Evolutionary conservation across 2,113 vertebrate genomes (phyloP).

Genomic region (Thryonomys swinderianus): DNA sequence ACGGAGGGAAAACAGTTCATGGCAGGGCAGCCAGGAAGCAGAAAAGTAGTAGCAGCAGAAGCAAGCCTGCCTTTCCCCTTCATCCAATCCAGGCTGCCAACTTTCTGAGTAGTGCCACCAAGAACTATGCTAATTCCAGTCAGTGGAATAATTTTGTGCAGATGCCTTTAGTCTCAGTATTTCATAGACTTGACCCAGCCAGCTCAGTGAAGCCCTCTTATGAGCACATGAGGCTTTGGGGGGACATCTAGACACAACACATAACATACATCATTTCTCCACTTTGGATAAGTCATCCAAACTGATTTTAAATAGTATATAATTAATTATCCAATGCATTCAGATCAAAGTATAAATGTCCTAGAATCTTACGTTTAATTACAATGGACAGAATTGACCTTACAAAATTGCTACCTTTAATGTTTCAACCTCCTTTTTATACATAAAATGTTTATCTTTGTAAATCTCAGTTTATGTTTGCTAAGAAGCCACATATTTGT

Average conservation of each 20-base stretch:
- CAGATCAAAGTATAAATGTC: conserved; percentile 3
- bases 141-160: background rate
- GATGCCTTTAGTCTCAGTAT: background rate
- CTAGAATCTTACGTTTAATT: conserved; percentile 40
- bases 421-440: conserved; percentile 55
- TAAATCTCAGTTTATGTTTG: conserved; percentile 60
- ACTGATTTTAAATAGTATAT: background rate
- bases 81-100: background rate
- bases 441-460: conserved; percentile 14
- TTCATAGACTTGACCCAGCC: background rate
- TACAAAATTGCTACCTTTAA: background rate
- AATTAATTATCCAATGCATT: conserved; percentile 3
- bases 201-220: background rate
- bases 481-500: conserved; percentile 48
- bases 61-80: background rate
- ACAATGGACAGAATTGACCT: conserved; percentile 6
- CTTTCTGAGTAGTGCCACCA: background rate
- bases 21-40: background rate
- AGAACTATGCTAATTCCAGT: background rate
- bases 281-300: background rate
- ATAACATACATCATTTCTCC: background rate
- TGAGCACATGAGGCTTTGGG: background rate
- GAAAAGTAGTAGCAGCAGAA: background rate
- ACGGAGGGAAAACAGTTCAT: background rate
- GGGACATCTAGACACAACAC: background rate